Evolutionary conservation across 2,888 invertebrate species (phyloP).

Genomic region (Theretra japonica): DNA sequence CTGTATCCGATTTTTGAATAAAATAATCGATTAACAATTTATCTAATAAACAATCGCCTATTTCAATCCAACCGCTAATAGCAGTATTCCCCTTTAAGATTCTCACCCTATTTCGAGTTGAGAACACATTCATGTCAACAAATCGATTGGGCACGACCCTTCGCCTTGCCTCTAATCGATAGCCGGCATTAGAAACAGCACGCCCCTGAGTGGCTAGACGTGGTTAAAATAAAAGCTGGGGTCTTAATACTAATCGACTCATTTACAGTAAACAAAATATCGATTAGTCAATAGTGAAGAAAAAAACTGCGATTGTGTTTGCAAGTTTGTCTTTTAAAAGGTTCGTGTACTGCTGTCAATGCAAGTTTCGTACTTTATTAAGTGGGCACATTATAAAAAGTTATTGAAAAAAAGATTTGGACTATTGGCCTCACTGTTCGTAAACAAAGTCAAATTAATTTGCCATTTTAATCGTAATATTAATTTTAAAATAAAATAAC

Average conservation of each 20-base stretch:
- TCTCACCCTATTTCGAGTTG: not conserved
- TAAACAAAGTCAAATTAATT: too few species aligned
- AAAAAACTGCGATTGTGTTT: not conserved
- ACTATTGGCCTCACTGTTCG: too few species aligned
- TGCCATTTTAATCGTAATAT: too few species aligned
- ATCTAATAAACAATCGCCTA: constrained; percentile 4
- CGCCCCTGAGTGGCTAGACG: constrained; percentile 16
- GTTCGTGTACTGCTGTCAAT: too few species aligned
- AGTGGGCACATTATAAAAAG: too few species aligned
- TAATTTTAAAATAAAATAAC: too few species aligned
- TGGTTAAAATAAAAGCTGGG: not conserved
- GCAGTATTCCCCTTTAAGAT: not conserved
- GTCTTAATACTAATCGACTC: not conserved
- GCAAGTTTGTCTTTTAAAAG: too few species aligned
- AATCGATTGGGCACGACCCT: constrained; percentile 13
- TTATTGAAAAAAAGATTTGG: too few species aligned
- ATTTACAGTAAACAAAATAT: not conserved
- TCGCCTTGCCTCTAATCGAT: constrained; percentile 13
- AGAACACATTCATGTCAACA: constrained; percentile 12
- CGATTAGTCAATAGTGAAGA: not conserved
- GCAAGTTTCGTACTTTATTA: too few species aligned
- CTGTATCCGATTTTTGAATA: not conserved
- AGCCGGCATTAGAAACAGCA: constrained; percentile 2
- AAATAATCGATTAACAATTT: not conserved
- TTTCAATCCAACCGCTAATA: not conserved